phyloP scores from a whole-genome alignment of 2,113 vertebrate genomes.

The Salvelinus fontinalis region DNA sequence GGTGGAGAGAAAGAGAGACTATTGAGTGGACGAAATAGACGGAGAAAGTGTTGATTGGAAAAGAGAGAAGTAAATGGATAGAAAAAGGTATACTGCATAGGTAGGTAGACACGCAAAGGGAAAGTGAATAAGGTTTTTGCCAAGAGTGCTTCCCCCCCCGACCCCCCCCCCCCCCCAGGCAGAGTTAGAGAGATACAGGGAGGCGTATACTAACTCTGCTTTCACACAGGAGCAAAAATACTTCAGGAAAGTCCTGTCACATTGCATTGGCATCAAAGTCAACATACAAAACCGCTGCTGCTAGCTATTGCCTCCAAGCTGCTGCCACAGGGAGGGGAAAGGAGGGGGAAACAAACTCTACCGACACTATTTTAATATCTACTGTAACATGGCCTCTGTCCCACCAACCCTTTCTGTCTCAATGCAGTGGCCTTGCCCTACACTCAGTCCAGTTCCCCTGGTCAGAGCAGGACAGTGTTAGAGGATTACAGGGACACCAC shows the following conservation, averaged over 20 bases:
- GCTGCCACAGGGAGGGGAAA: no score
- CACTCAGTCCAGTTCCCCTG: background rate
- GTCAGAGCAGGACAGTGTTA: slow-evolving; percentile 19
- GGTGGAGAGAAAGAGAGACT: no score
- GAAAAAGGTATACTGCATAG: background rate
- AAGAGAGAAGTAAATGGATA: background rate
- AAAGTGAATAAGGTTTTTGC: background rate
- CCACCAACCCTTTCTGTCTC: no score
- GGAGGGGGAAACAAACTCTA: no score
- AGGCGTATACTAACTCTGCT: slow-evolving; percentile 45
- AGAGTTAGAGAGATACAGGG: slow-evolving; percentile 5
- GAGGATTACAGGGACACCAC: slow-evolving; percentile 20
- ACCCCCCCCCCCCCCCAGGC: background rate
- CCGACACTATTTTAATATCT: no score
- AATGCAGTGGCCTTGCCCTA: no score
- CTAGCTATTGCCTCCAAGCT: no score
- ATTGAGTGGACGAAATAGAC: background rate
- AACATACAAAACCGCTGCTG: slow-evolving; percentile 40
- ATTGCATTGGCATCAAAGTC: slow-evolving; percentile 61
- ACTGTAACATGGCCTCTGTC: no score
- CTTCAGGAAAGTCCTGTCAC: slow-evolving; percentile 59
- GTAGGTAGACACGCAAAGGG: background rate
- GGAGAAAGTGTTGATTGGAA: slow-evolving; percentile 10
- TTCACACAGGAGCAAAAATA: slow-evolving; percentile 61
- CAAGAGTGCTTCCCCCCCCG: background rate